A percentile compares a stretch with the other conserved stretches of the same genome.
These are phyloP conservation scores for Paracanthobrama guichenoti DNA, from an alignment of 2,113 vertebrate species.

Conservation along the genomic window DNA sequence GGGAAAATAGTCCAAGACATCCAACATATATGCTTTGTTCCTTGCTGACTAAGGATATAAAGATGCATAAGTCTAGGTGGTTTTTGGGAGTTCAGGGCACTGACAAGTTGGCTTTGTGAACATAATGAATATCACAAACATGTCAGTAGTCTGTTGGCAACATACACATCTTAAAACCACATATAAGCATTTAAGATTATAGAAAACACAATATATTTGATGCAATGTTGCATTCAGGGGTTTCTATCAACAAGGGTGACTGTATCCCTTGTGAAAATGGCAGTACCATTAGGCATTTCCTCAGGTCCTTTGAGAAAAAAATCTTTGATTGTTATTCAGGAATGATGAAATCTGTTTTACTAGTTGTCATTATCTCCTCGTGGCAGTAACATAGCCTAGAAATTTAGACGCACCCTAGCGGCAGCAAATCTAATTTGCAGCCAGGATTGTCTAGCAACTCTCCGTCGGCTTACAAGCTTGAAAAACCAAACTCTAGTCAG, in stretches of 20 bases:
- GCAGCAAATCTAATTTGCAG: too few species aligned
- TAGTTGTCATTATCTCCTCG: not conserved
- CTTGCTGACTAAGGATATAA: not conserved
- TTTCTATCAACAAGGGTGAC: not conserved
- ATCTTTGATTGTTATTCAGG: not conserved
- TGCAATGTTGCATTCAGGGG: not conserved
- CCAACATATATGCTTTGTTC: not conserved
- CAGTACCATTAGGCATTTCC: conserved; percentile 10
- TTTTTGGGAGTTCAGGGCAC: not conserved
- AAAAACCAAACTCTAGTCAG: too few species aligned
- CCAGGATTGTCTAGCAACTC: too few species aligned
- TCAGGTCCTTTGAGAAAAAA: conserved; percentile 20
- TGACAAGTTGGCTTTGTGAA: not conserved
- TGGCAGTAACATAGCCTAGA: not conserved
- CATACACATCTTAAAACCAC: not conserved
- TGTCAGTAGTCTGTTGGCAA: not conserved
- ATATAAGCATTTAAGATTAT: not conserved
- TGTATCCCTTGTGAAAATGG: conserved; percentile 6
- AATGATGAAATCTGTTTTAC: conserved; percentile 27
- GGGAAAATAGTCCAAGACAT: not conserved
- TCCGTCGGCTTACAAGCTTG: too few species aligned
- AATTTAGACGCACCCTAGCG: too few species aligned
- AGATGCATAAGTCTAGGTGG: not conserved
- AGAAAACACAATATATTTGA: not conserved
- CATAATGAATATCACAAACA: not conserved